Evolutionary conservation across 2,113 vertebrate genomes (phyloP), one percentile per base, ranked within the genome.

Genomic region (Caranx ignobilis): DNA sequence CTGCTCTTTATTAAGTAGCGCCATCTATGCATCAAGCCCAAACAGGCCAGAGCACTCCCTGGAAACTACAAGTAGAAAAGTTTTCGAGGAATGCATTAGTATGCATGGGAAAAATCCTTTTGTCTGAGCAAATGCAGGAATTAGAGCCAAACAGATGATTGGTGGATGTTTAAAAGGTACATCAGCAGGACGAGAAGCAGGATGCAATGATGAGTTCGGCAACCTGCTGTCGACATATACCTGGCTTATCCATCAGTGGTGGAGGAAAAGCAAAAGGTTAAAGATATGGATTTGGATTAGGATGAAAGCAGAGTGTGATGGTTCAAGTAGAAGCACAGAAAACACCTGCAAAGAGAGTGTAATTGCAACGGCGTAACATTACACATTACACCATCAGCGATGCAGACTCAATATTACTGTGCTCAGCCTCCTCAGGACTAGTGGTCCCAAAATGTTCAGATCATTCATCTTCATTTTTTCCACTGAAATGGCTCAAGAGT

Each of bases 81-180:
- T 75, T 89, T 83, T 87, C 32, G 66, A 81, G 74, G 82, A 84
- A 86, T 45, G 47, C 60, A 78, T 88, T 74, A 68, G 69, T 77
- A 85, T 90, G 84, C 71, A 67, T 74, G 78, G 59, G 41, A 81
- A 89, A 84, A 82, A 65, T 50, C 56, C 6, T 43, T 64, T 50
- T 15, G 52, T 85, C 63, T 60, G 83, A 54, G 37, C 39, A 77
- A 71, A 72, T 62, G 68, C 54, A 12, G 39, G 54, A 77, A 5
- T 10, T 11, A 0, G 50, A 75, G 75, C 82, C 81, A 87, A 83
- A 70, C 50, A 61, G 54, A 89, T 82, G 82, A 89, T 82, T 85
- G 81, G 66, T 71, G 81, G 68, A 54, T 74, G 61, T 71, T 75
- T 85, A 43, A 78, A 76, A 82, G 52, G 52, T 19, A 11, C n/a